Percentiles rank a stretch among this genome's conserved stretches.
Evolutionary conservation across 2,888 invertebrate genomes (phyloP).

Genomic region (Ashinkailepas kermadecensis): DNA sequence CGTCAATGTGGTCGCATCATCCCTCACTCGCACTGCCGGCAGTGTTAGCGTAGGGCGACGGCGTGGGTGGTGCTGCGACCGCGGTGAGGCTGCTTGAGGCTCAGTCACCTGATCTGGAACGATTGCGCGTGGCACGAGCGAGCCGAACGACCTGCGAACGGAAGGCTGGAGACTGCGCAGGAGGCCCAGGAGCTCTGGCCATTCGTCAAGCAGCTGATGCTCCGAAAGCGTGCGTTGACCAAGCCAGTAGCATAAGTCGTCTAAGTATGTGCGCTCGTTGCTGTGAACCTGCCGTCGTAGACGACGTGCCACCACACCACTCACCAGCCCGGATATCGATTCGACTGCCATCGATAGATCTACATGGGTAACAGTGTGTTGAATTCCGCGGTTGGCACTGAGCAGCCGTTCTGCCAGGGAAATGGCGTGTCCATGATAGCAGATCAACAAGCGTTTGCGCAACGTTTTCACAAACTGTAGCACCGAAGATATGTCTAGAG

Average conservation of each 20-base stretch:
- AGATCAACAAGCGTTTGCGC: neutral
- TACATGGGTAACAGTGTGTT: neutral
- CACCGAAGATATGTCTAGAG: neutral
- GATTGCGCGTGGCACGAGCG: neutral
- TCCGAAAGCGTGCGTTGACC: neutral
- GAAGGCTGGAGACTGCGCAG: neutral
- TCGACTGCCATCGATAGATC: neutral
- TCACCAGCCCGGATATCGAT: neutral
- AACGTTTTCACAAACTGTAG: too few relatives aligned
- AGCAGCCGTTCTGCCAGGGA: neutral
- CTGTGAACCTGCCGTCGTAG: neutral
- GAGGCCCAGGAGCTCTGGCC: neutral
- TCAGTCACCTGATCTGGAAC: neutral
- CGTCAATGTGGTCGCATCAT: slow-evolving; percentile 59
- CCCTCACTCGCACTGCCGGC: slow-evolving; percentile 67
- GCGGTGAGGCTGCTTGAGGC: neutral
- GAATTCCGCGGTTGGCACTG: neutral
- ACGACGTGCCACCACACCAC: neutral
- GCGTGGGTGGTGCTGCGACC: slow-evolving; percentile 59
- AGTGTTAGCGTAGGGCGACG: slow-evolving; percentile 67
- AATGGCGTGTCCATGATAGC: neutral
- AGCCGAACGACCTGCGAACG: neutral
- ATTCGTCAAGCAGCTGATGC: neutral
- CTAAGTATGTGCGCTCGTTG: neutral
- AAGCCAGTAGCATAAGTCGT: neutral